A percentile compares a stretch with the other conserved stretches of the same genome.
phyloP scores from a whole-genome alignment of 2,888 invertebrate genomes.

The Gisinianus flammeolus region DNA sequence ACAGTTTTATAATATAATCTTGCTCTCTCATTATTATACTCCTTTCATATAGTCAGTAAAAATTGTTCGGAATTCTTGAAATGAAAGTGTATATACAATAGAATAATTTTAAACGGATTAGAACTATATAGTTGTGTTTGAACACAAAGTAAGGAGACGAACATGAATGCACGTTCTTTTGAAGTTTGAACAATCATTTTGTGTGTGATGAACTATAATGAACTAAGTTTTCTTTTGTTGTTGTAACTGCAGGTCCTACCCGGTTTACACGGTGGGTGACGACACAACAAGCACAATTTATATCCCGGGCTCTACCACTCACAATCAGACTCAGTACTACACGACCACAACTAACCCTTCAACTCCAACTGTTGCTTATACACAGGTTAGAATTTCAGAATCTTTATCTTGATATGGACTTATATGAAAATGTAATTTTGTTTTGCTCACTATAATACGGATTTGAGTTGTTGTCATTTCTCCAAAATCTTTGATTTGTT shows the following conservation, averaged over 20 bases:
- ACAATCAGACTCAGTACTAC: slow-evolving; percentile 77
- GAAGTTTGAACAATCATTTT: no score
- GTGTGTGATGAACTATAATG: no score
- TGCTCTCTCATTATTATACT: no score
- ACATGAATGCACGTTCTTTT: no score
- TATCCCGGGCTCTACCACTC: slow-evolving; percentile 70
- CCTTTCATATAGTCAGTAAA: no score
- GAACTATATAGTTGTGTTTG: no score
- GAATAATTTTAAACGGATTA: no score
- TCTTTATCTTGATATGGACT: not conserved
- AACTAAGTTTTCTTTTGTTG: not conserved
- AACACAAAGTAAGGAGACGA: no score
- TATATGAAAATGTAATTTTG: not conserved
- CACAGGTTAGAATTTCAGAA: slow-evolving; percentile 65
- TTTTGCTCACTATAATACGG: not conserved
- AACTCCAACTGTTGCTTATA: slow-evolving; percentile 66
- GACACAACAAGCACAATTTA: slow-evolving; percentile 66
- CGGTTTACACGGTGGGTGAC: slow-evolving; percentile 76
- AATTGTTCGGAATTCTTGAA: no score
- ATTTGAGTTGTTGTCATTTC: not conserved
- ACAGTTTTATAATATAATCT: no score
- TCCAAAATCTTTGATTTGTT: not conserved
- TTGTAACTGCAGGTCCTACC: slow-evolving; percentile 64
- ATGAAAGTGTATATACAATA: no score
- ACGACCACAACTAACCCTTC: slow-evolving; percentile 67